These are phyloP conservation scores for Vanessa cardui DNA, from an alignment of 2,888 invertebrate genomes.

Conservation along the genomic window DNA sequence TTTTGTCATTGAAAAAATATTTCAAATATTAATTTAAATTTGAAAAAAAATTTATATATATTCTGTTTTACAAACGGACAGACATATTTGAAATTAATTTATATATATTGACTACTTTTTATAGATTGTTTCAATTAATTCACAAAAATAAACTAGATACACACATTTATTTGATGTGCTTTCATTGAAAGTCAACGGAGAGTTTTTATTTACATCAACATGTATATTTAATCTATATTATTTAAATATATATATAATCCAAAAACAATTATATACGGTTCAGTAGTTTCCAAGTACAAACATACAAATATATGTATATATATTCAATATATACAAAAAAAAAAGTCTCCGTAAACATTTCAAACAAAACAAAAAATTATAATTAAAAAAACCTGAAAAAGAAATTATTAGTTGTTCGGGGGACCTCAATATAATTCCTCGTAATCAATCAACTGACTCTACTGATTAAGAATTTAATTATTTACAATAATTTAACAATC, in stretches of 20 bases:
- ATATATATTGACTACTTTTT: constrained; percentile 15
- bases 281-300: constrained; percentile 24
- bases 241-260: neutral
- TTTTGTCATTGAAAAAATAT: neutral
- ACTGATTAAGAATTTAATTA: constrained; percentile 5
- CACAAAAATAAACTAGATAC: neutral
- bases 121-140: neutral
- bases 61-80: neutral
- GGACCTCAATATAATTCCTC: constrained; percentile 10
- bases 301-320: too few relatives aligned
- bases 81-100: constrained; percentile 1
- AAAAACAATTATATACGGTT: constrained; percentile 12
- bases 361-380: constrained; percentile 23
- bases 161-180: constrained; percentile 2
- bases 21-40: constrained; percentile 1
- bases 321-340: neutral
- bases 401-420: constrained; percentile 31
- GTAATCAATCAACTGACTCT: neutral
- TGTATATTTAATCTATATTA: neutral
- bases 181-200: constrained; percentile 13
- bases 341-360: constrained; percentile 20
- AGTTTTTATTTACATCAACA: constrained; percentile 17
- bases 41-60: too few relatives aligned
- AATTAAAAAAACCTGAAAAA: constrained; percentile 36
- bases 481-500: neutral